These are phyloP conservation scores for Melanotaenia parkinsoni DNA, from an alignment of 2,797 vertebrate species.

Conservation along the genomic window DNA sequence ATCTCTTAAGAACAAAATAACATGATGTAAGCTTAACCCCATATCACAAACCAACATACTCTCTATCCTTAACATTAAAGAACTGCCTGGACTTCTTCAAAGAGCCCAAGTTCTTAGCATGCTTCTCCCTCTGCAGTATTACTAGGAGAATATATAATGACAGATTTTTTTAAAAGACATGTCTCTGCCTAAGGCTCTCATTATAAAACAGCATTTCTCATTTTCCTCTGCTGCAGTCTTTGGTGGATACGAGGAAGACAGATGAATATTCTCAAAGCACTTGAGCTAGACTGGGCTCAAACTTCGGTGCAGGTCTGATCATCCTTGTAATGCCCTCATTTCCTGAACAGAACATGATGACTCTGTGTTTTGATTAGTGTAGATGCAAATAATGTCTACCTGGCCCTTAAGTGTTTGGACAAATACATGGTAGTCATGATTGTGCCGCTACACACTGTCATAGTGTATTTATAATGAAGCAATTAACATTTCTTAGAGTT, in stretches of 20 bases:
- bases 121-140: slow-evolving; percentile 70
- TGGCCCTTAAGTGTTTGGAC: too few species aligned
- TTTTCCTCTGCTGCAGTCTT: slow-evolving; percentile 75
- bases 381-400: slow-evolving; percentile 17
- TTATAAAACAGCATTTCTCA: slow-evolving; percentile 81
- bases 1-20: slow-evolving; percentile 36
- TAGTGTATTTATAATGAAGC: neutral
- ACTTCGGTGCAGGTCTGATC: slow-evolving; percentile 48
- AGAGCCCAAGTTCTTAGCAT: slow-evolving; percentile 68
- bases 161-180: slow-evolving; percentile 77
- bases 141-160: slow-evolving; percentile 81
- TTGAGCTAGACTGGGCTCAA: slow-evolving; percentile 32
- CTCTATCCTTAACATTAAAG: slow-evolving; percentile 57
- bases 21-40: slow-evolving; percentile 36
- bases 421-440: slow-evolving; percentile 4
- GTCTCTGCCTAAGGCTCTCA: slow-evolving; percentile 77
- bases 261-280: slow-evolving; percentile 68
- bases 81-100: slow-evolving; percentile 56
- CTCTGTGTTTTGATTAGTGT: neutral
- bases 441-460: neutral
- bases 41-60: slow-evolving; percentile 52
- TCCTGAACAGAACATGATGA: slow-evolving; percentile 29
- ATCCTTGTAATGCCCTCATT: slow-evolving; percentile 26
- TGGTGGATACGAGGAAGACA: slow-evolving; percentile 66
- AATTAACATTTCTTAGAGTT: neutral